Conservation (phyloP, 1,140 invertebrate genomes). For the Dufourea novaeangliae region DNA sequence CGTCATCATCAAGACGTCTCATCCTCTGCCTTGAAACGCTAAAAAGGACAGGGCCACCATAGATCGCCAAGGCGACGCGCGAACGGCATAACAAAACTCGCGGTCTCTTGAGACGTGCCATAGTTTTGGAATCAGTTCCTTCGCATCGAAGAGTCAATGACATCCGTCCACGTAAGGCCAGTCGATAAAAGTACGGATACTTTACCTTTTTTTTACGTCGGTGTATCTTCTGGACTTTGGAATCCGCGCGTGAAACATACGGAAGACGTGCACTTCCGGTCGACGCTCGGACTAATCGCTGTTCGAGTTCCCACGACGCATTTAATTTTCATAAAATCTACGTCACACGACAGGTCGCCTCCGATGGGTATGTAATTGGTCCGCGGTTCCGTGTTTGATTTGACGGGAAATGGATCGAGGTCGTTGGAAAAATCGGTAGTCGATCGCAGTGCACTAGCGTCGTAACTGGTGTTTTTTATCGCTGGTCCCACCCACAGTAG, state of each 20-base stretch:
- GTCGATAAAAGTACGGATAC: not conserved
- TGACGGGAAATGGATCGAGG: not conserved
- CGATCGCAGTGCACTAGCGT: not conserved
- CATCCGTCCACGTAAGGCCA: not conserved
- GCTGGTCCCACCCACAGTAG: too few species aligned
- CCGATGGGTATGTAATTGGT: too few species aligned
- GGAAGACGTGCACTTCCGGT: too few species aligned
- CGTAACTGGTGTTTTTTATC: slow-evolving; percentile 19
- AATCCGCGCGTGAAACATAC: not conserved
- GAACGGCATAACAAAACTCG: slow-evolving; percentile 2
- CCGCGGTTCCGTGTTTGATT: too few species aligned
- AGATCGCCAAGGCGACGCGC: not conserved
- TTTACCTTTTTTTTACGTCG: not conserved
- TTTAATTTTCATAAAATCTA: not conserved
- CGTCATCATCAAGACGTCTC: not conserved
- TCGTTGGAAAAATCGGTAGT: slow-evolving; percentile 37
- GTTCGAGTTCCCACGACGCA: not conserved
- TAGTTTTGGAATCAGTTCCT: not conserved
- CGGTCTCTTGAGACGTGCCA: not conserved
- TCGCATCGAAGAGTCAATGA: slow-evolving; percentile 28
- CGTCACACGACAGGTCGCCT: too few species aligned
- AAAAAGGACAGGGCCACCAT: not conserved
- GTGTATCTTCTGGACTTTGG: not conserved
- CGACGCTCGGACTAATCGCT: not conserved
- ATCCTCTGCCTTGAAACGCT: not conserved